Base-by-base conservation (phyloP, 1,140 invertebrate genomes). In the Coptotermes formosanus region DNA sequence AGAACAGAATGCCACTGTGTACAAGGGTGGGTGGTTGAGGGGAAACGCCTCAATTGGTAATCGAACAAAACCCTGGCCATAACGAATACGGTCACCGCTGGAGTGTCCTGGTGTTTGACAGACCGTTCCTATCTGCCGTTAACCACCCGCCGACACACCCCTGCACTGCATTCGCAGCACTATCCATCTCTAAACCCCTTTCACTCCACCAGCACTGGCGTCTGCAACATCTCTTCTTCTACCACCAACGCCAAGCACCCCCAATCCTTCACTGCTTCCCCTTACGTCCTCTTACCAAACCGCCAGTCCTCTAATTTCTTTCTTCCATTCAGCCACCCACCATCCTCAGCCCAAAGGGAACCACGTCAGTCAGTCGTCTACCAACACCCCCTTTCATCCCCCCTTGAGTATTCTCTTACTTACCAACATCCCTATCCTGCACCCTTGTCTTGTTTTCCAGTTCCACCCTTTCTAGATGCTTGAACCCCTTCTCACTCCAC, bases 261-360 rank as follows among this genome's bases (percentile, higher is more conserved):
- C 64, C 64, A 75, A 75, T 75, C 64, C 64, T 75, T 75, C 64
- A 75, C 25, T 30, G 9, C 14, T 23, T n/a, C 59, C 59, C 59
- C 59, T 64, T 23, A 64, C 59, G 19, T 25, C 19, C 52, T 55
- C 52, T 19, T 4, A 19, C 52, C 64, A 75, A 75, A 75, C 64
- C 64, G 64, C 64, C 64, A 75, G 64, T 75, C 64, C 64, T 75
- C 64, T 75, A 75, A 75, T 75, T 75, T 75, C 64, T 75, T 75
- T 75, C 64, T 30, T 64, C 59, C 59, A 64, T 64, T 19, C 59
- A 64, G 8, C 25, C 64, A 9, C 8, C 64, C 25, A 25, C 25
- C n/a, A 75, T 6, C 25, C 64, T 55, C 64, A 75, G 64, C 64
- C 64, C 64, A 75, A 75, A 75, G 25, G 64, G 64, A 75, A 30